phyloP scores from a whole-genome alignment of 2,113 vertebrate species.

The Stomatorhinus ivindoensis region DNA sequence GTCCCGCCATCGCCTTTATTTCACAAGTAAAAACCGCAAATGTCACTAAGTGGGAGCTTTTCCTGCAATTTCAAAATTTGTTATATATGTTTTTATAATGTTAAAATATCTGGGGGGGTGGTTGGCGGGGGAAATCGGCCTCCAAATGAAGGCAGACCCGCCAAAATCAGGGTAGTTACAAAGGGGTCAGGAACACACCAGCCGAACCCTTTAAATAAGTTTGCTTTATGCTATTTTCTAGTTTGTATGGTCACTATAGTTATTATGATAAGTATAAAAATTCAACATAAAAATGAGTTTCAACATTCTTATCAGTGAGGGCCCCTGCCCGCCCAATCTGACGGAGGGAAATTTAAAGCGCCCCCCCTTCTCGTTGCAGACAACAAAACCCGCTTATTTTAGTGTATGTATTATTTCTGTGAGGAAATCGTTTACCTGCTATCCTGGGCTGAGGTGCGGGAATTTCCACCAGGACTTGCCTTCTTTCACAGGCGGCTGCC shows the following conservation, averaged over 20 bases:
- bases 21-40: not conserved
- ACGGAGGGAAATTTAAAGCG: constrained; percentile 13
- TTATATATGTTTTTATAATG: not conserved
- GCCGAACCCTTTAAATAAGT: not conserved
- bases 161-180: not conserved
- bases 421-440: constrained; percentile 39
- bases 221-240: not conserved
- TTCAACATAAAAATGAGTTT: not conserved
- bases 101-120: not conserved
- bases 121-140: not conserved
- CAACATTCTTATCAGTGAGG: not conserved
- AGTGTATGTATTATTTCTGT: not conserved
- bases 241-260: not conserved
- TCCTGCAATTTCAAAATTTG: not conserved
- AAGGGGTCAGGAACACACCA: not conserved
- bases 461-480: constrained; percentile 57
- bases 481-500: constrained; percentile 44
- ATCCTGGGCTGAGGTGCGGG: constrained; percentile 58
- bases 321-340: not conserved
- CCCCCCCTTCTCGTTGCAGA: not conserved
- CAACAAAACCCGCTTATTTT: not conserved
- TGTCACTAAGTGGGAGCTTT: not conserved
- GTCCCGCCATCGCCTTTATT: not conserved
- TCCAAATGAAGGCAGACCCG: not conserved
- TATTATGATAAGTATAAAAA: not conserved